Evolutionary conservation across 2,113 vertebrate genomes (phyloP).

Genomic region (Cettia cetti): DNA sequence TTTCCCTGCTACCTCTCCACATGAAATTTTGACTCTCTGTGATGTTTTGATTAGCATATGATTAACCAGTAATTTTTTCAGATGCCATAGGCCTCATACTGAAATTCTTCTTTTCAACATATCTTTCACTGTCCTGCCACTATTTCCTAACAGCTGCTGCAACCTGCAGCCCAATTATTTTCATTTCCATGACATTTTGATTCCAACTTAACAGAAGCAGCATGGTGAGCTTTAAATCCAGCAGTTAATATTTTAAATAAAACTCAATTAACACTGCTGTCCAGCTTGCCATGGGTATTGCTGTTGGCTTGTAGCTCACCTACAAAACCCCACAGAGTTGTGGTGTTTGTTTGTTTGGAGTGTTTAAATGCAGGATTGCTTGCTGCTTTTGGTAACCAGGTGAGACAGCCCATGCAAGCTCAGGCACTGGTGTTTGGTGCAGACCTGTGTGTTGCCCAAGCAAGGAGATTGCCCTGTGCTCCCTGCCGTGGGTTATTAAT

Average conservation of each 20-base stretch:
- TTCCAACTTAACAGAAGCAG: not conserved
- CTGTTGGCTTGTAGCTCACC: not conserved
- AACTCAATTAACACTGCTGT: not conserved
- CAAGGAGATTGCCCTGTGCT: not conserved
- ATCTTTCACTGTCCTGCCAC: not conserved
- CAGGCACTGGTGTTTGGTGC: not conserved
- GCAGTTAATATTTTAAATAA: not conserved
- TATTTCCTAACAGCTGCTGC: slow-evolving; percentile 4
- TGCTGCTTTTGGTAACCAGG: not conserved
- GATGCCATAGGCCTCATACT: not conserved
- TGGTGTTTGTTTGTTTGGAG: not conserved
- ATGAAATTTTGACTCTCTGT: not conserved
- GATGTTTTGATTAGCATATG: not conserved
- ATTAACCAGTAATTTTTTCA: not conserved
- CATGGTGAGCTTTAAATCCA: not conserved
- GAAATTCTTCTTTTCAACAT: not conserved
- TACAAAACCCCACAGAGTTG: not conserved
- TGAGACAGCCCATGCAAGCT: slow-evolving; percentile 9
- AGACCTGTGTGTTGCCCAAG: not conserved
- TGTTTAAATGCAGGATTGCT: not conserved
- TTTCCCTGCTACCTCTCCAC: not conserved
- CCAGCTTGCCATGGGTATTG: not conserved
- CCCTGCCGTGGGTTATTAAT: fast-evolving
- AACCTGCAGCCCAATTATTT: not conserved
- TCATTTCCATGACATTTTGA: not conserved